A percentile compares a stretch with the other conserved stretches of the same genome.
phyloP scores from a whole-genome alignment of 1,140 invertebrate species.

The Drosophila carrolli region DNA sequence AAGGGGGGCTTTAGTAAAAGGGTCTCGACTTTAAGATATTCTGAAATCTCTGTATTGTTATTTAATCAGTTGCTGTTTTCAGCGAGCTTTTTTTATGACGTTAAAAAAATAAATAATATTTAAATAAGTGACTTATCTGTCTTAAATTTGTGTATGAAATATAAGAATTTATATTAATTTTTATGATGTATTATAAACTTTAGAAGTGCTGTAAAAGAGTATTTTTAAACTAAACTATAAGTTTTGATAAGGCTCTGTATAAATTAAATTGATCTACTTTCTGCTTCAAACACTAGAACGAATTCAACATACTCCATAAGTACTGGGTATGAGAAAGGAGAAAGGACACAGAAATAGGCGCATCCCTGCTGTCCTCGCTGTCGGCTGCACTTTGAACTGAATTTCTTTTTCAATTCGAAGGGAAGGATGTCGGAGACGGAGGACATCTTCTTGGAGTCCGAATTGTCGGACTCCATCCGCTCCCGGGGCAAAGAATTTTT shows the following conservation, averaged over 20 bases:
- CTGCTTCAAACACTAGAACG: neutral
- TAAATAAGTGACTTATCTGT: too few relatives aligned
- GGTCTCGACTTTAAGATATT: neutral
- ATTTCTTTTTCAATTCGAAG: conserved; percentile 23
- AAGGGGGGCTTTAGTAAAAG: neutral
- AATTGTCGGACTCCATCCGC: conserved; percentile 24
- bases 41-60: neutral
- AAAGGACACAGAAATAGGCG: conserved; percentile 26
- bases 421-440: conserved; percentile 1
- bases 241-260: too few relatives aligned
- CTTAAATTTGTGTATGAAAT: too few relatives aligned
- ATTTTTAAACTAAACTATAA: too few relatives aligned
- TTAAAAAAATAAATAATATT: too few relatives aligned
- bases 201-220: too few relatives aligned
- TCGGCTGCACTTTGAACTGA: conserved; percentile 56
- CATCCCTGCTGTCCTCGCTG: conserved; percentile 34
- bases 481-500: conserved; percentile 68
- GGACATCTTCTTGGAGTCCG: conserved; percentile 41
- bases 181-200: too few relatives aligned
- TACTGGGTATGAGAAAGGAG: conserved; percentile 5
- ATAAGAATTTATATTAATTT: too few relatives aligned
- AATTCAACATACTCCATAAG: neutral
- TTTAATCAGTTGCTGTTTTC: neutral
- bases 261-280: neutral
- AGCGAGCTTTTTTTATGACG: too few relatives aligned